A percentile compares a stretch with the other conserved stretches of the same genome.
These are phyloP conservation scores for Poecilia picta DNA, from an alignment of 2,797 vertebrate species.

Conservation along the genomic window DNA sequence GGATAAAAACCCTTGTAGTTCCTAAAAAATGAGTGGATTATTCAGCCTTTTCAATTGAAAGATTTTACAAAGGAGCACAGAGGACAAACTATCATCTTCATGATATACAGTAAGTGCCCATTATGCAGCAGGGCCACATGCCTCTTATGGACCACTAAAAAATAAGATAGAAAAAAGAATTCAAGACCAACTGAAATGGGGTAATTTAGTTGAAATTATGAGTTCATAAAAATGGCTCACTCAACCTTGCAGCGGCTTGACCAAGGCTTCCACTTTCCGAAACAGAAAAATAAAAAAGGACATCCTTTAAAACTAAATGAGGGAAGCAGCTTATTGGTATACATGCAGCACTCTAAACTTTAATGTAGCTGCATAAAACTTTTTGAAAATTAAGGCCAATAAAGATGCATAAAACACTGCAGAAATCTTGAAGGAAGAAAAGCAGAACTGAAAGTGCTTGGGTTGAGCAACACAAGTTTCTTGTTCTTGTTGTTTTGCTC, in stretches of 20 bases:
- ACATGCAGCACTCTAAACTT: not conserved
- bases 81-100: conserved; percentile 27
- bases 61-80: conserved; percentile 16
- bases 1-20: not conserved
- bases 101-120: not conserved
- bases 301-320: not conserved
- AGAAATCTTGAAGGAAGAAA: not conserved
- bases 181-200: not conserved
- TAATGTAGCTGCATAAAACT: not conserved
- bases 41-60: conserved; percentile 1
- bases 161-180: conserved; percentile 1
- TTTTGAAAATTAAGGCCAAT: not conserved
- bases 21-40: not conserved
- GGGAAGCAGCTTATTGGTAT: not conserved
- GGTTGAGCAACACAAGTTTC: not conserved
- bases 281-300: conserved; percentile 2
- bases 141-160: conserved; percentile 15
- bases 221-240: conserved; percentile 11
- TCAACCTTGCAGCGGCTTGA: conserved; percentile 6
- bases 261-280: conserved; percentile 29
- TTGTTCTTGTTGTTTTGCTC: not conserved
- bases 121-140: conserved; percentile 13
- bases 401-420: not conserved
- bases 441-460: not conserved
- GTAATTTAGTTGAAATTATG: conserved; percentile 12